A percentile compares a stretch with the other conserved stretches of the same genome.
Evolutionary conservation across 37 sponge, comb jelly and placozoan species (phyloP).

Genomic region (Crambe crambe): DNA sequence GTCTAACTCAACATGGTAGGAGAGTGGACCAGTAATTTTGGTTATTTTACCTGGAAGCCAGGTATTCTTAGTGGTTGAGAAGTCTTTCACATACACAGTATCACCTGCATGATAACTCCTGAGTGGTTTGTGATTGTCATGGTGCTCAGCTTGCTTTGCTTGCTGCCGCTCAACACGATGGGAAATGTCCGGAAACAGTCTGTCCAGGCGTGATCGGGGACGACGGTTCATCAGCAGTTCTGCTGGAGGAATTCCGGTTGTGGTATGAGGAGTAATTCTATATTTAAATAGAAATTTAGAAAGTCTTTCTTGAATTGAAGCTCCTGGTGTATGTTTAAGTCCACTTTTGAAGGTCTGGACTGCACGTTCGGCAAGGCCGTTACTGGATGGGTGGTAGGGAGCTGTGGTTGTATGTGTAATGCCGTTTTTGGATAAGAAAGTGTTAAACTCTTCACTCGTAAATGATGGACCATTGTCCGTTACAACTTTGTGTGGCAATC

Average conservation of each 20-base stretch:
- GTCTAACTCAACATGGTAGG: not conserved
- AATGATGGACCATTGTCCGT: conserved; percentile 34
- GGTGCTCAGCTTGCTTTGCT: not conserved
- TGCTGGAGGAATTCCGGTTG: not conserved
- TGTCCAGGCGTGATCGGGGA: not conserved
- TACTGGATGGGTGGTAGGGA: conserved; percentile 9
- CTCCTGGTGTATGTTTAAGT: not conserved
- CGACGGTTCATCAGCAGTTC: not conserved
- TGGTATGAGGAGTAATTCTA: conserved; percentile 16
- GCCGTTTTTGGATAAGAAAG: not conserved
- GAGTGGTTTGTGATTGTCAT: not conserved
- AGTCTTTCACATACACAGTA: not conserved
- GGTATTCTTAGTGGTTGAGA: not conserved
- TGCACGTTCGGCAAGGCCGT: conserved; percentile 51
- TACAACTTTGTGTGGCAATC: conserved; percentile 12
- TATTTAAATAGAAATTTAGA: conserved; percentile 21
- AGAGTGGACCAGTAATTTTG: not conserved
- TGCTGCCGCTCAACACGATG: not conserved
- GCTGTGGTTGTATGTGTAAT: conserved; percentile 16
- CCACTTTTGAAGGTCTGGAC: conserved; percentile 40
- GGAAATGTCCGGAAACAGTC: not conserved
- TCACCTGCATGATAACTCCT: not conserved
- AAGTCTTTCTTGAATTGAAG: conserved; percentile 6
- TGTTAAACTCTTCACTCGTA: conserved; percentile 23
- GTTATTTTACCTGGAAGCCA: not conserved